Conservation (phyloP, 2,797 vertebrate genomes). For the Clarias fuscus region DNA sequence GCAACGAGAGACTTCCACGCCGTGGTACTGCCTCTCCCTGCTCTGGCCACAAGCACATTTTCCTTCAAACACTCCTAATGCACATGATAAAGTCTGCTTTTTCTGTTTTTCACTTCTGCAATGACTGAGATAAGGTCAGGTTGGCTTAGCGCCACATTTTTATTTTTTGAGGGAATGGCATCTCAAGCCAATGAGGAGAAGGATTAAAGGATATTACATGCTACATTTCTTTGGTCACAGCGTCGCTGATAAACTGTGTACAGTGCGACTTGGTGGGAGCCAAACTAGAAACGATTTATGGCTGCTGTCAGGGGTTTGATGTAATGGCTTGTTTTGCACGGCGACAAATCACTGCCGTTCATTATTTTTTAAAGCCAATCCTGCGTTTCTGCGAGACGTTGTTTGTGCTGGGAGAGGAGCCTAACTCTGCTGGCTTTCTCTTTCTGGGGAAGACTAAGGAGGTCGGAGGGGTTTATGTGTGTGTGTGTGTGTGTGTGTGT, state of each 20-base stretch:
- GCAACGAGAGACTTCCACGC: slow-evolving; percentile 56
- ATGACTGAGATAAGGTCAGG: slow-evolving; percentile 49
- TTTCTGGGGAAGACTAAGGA: slow-evolving; percentile 32
- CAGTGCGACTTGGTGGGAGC: slow-evolving; percentile 11
- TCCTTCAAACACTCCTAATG: slow-evolving; percentile 55
- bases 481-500: slow-evolving; percentile 6
- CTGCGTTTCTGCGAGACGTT: slow-evolving; percentile 24
- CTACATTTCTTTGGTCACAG: slow-evolving; percentile 37
- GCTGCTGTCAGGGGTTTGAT: slow-evolving; percentile 42
- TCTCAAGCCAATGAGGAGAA: slow-evolving; percentile 13
- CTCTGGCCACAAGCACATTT: slow-evolving; percentile 44
- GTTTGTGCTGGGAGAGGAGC: slow-evolving; percentile 20
- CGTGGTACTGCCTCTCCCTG: slow-evolving; percentile 55
- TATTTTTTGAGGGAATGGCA: slow-evolving; percentile 17
- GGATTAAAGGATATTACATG: slow-evolving; percentile 33
- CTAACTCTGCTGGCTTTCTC: slow-evolving; percentile 17
- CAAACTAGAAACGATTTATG: slow-evolving; percentile 40
- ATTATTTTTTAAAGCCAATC: slow-evolving; percentile 32
- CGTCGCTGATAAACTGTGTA: slow-evolving; percentile 23
- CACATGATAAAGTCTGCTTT: slow-evolving; percentile 42
- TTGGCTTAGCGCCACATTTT: slow-evolving; percentile 18
- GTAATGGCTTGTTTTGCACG: slow-evolving; percentile 42
- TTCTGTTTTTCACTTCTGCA: slow-evolving; percentile 35
- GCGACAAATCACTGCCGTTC: slow-evolving; percentile 34
- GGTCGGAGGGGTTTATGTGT: slow-evolving; percentile 4